Evolutionary conservation across 2,113 vertebrate genomes (phyloP).

Genomic region (Mohoua ochrocephala): DNA sequence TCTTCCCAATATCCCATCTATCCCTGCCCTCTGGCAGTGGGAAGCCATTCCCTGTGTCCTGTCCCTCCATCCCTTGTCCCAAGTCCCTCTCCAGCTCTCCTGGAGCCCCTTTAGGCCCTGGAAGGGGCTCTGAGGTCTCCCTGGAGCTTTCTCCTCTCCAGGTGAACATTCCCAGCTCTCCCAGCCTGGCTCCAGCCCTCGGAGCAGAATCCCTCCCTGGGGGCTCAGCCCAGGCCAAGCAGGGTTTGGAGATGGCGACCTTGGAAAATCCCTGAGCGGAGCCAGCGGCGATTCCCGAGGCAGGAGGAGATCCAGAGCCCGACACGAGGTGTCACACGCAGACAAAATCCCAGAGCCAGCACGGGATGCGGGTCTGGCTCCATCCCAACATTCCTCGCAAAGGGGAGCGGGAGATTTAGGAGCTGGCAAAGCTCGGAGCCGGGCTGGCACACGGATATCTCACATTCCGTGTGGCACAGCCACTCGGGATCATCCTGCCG

Average conservation of each 20-base stretch:
- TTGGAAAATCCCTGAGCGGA: neutral
- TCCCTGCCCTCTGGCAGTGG: neutral
- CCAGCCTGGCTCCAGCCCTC: neutral
- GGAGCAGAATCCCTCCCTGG: neutral
- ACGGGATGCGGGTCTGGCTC: neutral
- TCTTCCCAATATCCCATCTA: neutral
- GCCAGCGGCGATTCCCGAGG: neutral
- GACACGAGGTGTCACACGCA: fast-evolving
- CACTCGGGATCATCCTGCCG: fast-evolving
- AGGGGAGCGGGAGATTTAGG: neutral
- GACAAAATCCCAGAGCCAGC: neutral
- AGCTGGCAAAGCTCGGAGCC: neutral
- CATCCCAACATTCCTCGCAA: neutral
- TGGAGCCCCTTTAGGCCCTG: neutral
- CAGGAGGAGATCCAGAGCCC: neutral
- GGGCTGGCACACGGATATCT: neutral
- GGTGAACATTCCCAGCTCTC: neutral
- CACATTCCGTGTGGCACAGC: fast-evolving
- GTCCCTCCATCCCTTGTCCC: neutral
- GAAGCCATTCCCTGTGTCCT: neutral
- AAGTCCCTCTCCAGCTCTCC: neutral
- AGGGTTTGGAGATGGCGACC: neutral
- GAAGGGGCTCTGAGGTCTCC: neutral
- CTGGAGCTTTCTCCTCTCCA: neutral
- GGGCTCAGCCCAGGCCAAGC: neutral